Conservation (phyloP, 1,140 invertebrate species). For the Limonius californicus region DNA sequence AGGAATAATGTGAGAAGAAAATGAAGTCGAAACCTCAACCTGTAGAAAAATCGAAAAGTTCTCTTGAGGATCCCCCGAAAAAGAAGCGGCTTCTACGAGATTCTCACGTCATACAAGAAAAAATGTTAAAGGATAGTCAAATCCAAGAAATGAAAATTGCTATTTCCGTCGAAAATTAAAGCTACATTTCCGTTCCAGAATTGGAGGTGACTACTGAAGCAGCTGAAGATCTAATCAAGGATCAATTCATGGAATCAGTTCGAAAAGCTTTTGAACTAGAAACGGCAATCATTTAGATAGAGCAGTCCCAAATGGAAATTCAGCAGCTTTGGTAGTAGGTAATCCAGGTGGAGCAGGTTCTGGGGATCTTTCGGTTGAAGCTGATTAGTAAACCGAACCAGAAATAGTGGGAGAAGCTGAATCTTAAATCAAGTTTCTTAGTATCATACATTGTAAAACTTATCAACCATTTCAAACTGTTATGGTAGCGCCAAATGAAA, state of each 20-base stretch:
- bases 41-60: constrained; percentile 79
- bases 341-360: constrained; percentile 82
- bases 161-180: constrained; percentile 84
- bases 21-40: constrained; percentile 82
- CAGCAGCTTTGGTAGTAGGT: constrained; percentile 78
- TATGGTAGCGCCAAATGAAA: too few species aligned
- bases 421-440: too few species aligned
- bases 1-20: constrained; percentile 94
- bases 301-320: constrained; percentile 85
- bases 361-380: too few species aligned
- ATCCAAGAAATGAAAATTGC: constrained; percentile 88
- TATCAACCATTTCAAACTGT: too few species aligned
- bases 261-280: constrained; percentile 69
- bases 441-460: too few species aligned
- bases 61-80: constrained; percentile 73
- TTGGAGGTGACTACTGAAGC: constrained; percentile 71
- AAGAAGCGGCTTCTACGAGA: constrained; percentile 83
- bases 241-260: constrained; percentile 61
- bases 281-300: constrained; percentile 77
- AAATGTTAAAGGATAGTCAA: constrained; percentile 79
- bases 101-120: constrained; percentile 78
- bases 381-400: too few species aligned
- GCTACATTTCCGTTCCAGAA: constrained; percentile 83
- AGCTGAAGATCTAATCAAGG: constrained; percentile 64
- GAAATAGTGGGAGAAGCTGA: too few species aligned